Percentiles rank a stretch among this genome's conserved stretches.
Conservation (phyloP, 2,113 vertebrate genomes). For the Abramis brama region DNA sequence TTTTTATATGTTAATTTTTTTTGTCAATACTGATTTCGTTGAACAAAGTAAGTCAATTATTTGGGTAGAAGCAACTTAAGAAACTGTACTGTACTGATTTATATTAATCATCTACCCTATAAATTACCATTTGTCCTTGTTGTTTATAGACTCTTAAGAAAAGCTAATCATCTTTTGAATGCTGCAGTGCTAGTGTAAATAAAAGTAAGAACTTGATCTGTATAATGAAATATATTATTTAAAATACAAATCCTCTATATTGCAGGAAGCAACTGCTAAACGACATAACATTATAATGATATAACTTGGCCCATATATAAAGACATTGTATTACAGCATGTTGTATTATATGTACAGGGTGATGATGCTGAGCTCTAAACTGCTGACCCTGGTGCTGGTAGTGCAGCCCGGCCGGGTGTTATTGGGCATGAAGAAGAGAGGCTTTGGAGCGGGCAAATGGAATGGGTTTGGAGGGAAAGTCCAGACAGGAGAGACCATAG, state of each 20-base stretch:
- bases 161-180: neutral
- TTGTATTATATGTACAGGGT: neutral
- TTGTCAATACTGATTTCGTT: neutral
- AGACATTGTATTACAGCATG: too few relatives aligned
- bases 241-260: neutral
- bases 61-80: neutral
- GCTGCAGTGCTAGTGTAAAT: neutral
- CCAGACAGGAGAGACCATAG: conserved; percentile 85
- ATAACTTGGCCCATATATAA: too few relatives aligned
- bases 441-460: conserved; percentile 91
- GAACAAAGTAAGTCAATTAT: conserved; percentile 23
- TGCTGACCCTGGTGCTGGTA: conserved; percentile 90
- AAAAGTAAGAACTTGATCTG: neutral
- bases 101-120: neutral
- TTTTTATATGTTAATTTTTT: too few relatives aligned
- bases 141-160: neutral
- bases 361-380: conserved; percentile 85
- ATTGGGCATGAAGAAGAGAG: conserved; percentile 95
- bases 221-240: neutral
- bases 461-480: conserved; percentile 97
- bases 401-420: conserved; percentile 83
- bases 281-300: too few relatives aligned
- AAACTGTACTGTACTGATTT: neutral
- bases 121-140: neutral
- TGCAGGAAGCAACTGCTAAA: neutral